Base-by-base conservation (phyloP, 2,113 vertebrate genomes). In the Eulemur macaco region DNA sequence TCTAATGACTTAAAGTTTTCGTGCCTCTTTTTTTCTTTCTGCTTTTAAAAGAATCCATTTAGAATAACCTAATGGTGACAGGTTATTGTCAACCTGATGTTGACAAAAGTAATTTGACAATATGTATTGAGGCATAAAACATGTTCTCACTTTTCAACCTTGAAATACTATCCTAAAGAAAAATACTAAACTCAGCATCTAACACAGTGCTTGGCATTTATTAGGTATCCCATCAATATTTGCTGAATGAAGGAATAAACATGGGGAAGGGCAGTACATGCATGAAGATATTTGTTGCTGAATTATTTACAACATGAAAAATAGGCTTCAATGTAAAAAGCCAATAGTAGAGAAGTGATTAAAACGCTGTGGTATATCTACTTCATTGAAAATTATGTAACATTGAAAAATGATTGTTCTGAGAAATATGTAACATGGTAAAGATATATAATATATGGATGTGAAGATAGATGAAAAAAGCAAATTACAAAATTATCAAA, bases 401-500 rank as follows among this genome's bases (percentile, higher is more conserved):
- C 52, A 52, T 21, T 76, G 42, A 86, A 86, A 85, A 76, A 60
- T 78, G 63, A 50, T 91, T 29, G 12, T 71, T 86, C 82, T 91
- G 15, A 86, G 45, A 64, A 42, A 86, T 37, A n/a, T 63, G 29
- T 89, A 94, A 76, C 74, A 84, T 60, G 34, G 37, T 77, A 73
- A 86, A 80, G 42, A 63, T 80, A 63, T 20, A 60, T 21, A n/a
- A 63, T 20, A 60, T 21, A n/a, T 73, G n/a, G n/a, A 71, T 54
- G 29, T 86, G n/a, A 63, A 73, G 29, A 91, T 12, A 63, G 27
- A 60, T 54, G n/a, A 73, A 91, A 73, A 95, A 91, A 86, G 9
- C 29, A 82, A 89, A 89, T 89, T 34, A 71, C 37, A 20, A 45
- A 86, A 68, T 78, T 69, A 87, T 60, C 39, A 74, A 94, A 94